Base-by-base conservation (phyloP, 2,113 vertebrate genomes). In the Aptenodytes forsteri region DNA sequence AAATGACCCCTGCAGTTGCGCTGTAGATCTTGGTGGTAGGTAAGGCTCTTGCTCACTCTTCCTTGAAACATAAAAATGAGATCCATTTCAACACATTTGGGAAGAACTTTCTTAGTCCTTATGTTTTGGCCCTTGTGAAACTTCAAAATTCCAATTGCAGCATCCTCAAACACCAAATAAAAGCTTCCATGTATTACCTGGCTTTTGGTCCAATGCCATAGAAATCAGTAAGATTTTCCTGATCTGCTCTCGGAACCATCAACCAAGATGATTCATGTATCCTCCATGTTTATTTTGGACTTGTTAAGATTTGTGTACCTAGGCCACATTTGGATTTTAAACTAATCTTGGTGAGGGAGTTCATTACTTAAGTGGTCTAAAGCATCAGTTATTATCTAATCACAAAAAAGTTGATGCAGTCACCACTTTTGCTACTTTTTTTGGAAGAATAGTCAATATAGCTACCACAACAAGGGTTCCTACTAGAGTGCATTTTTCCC, bases 41-140 rank as follows among this genome's bases (percentile, higher is more conserved):
- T 36, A 44, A 44, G 32, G 4, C 12, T 55, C 21, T 79, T 85
- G 22, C 27, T 79, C 14, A 8, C 9, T 88, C 19, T 47, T 64
- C 26, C 38, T 46, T 87, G 52, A 78, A 79, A 54, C 13, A 17
- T 9, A 67, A 62, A 76, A 58, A 30, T 40, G 64, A 46, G 10
- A 38, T 44, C 22, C 1, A 3, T 56, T 87, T 80, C 0, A 0
- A 67, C 2, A 9, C 18, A 27, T 17, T 18, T 27, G 19, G 10
- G 15, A 87, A 85, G 34, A 79, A 8, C 10, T 26, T 42, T 66
- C 17, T 83, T 32, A 50, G 17, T 46, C 36, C 16, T 27, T 34
- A 29, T 22, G 6, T 3, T 64, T 73, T 34, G 42, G 13, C 8
- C 22, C n/a, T 52, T 50, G 8, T 47, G 38, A 79, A 80, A 66